Conservation (phyloP, 2,797 vertebrate genomes). For the Pseudochirops cupreus region DNA sequence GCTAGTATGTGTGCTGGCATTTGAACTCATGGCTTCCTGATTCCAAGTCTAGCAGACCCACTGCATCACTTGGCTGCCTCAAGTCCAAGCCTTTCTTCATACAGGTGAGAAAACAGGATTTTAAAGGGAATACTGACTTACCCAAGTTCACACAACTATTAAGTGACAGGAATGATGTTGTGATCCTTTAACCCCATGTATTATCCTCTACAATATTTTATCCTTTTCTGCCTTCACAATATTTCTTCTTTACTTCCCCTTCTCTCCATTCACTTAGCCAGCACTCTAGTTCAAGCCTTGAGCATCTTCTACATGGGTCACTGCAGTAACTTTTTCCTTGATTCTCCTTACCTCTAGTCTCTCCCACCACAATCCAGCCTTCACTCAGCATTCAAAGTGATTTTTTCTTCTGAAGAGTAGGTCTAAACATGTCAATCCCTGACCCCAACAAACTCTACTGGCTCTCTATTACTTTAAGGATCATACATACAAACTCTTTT, state of each 20-base stretch:
- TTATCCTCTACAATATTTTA: neutral
- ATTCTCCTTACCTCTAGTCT: neutral
- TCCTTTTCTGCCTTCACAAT: neutral
- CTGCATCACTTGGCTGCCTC: too few relatives aligned
- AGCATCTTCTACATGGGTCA: neutral
- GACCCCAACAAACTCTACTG: neutral
- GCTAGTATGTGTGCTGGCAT: neutral
- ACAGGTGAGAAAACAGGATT: neutral
- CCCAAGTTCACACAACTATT: neutral
- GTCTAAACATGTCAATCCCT: too few relatives aligned
- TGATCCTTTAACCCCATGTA: neutral
- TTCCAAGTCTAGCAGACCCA: neutral
- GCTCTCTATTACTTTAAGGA: neutral
- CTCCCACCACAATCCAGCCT: neutral
- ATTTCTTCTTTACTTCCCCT: neutral
- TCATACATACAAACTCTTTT: too few relatives aligned
- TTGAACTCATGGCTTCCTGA: neutral
- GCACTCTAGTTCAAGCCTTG: neutral
- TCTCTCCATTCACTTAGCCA: neutral
- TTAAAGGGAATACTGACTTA: neutral
- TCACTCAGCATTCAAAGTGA: neutral
- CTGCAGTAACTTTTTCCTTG: neutral
- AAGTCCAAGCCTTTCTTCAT: too few relatives aligned
- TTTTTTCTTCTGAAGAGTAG: neutral
- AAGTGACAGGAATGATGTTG: neutral